Base-by-base conservation (phyloP, 2,797 vertebrate genomes). In the Australoheros facetus region DNA sequence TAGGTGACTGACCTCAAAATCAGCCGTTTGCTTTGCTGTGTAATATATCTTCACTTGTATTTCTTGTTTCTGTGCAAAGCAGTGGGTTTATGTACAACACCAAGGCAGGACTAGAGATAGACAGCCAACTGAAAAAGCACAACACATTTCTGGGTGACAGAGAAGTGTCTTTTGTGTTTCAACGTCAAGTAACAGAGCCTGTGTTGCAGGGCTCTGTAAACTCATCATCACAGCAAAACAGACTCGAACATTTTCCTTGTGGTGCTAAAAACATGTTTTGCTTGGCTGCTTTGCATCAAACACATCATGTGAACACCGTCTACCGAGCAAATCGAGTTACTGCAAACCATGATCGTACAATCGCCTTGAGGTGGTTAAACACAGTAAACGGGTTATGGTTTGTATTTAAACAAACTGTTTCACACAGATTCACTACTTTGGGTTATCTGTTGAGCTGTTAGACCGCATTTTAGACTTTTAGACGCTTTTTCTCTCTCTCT, bases 201-300 rank as follows among this genome's bases (percentile, higher is more conserved):
- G 71, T 76, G 59, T 90, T 82, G 71, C 3, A 2, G 37, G 30
- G 56, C 73, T 78, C 42, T 78, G 51, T 66, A 80, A 85, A 86
- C 81, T 81, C 82, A 87, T 85, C 77, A 74, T 84, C 73, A 77
- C 60, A 84, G 55, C 71, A 83, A 85, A 85, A 83, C 80, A 58
- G 56, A 75, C 70, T 76, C 53, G 58, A 57, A 23, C 1, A 6
- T 60, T 77, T 77, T 80, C 28, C 32, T 72, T 48, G 26, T 85
- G 71, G 54, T 70, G 57, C 64, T 56, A 37, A 78, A 74, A 83
- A 79, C 69, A 66, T 71, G 48, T 75, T 81, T 78, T 78, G 23
- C 59, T 75, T 16, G 1, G 56, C 64, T 71, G 45, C 73, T 78
- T 81, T n/a, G 30, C 77, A 85, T 82, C 85, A 85, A 80, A 82